These are phyloP conservation scores for Cettia cetti DNA, from an alignment of 2,113 vertebrate genomes.

Conservation along the genomic window DNA sequence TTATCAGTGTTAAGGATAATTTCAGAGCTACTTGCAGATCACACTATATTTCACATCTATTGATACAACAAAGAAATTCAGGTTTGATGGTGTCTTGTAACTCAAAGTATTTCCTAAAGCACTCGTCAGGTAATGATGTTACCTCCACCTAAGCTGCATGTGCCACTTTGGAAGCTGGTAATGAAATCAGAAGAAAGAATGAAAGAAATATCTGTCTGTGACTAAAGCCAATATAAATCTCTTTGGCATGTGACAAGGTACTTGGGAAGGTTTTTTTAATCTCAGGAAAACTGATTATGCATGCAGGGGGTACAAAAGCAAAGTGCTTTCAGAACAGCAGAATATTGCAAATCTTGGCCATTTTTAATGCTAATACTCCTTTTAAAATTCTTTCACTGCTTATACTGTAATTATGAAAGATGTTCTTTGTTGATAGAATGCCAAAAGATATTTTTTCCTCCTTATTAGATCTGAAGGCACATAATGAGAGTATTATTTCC, in stretches of 20 bases:
- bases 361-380: neutral
- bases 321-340: neutral
- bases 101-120: neutral
- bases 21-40: neutral
- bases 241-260: neutral
- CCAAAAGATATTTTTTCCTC: neutral
- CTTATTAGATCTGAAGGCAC: neutral
- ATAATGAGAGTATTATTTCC: constrained; percentile 9
- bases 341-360: neutral
- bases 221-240: neutral
- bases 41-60: neutral
- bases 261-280: neutral
- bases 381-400: neutral
- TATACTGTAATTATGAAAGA: neutral
- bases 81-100: neutral
- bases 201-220: neutral
- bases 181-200: neutral
- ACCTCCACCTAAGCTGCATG: fast-evolving
- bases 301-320: neutral
- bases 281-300: neutral
- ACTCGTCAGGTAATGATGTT: neutral
- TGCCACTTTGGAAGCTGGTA: neutral
- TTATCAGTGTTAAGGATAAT: neutral
- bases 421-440: neutral
- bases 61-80: neutral